Base-by-base conservation (phyloP, 2,888 invertebrate species). In the Lochmaea capreae region DNA sequence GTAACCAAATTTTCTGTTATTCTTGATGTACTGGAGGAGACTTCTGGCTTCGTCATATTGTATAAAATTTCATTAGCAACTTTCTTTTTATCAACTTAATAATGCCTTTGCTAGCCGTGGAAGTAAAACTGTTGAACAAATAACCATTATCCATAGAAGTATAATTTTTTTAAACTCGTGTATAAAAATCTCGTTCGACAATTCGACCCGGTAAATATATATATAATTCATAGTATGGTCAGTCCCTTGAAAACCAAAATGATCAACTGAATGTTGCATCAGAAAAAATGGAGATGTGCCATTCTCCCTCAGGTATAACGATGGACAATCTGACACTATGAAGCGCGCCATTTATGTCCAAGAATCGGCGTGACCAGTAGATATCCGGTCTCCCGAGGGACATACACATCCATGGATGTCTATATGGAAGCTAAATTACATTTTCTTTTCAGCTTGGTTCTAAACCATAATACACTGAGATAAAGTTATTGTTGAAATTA, bases 271-370 rank as follows among this genome's bases (percentile, higher is more conserved):
- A 71, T 65, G 65, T 65, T 71, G 65, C 58, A 71, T 65, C 43
- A 59, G 5, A 58, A 58, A 65, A 58, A 57, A 65, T 42, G 59
- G 65, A 46, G 58, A 46, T 65, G 42, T 54, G 59, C 63, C 63
- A 57, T 68, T 54, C 54, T 73, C 68, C 70, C 74, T 63, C 61
- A 71, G 71, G 74, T 74, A 63, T 39, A 73, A 67, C 70, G 67
- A 58, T n/a, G 66, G 63, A 67, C 78, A 78, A 79, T 81, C 78
- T 76, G 76, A 67, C 67, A 69, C 76, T 65, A 75, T 79, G 79
- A 81, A 78, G 73, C 74, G 71, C 52, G 68, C 77, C 78, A 77
- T 78, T 76, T 78, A 76, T 74, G 76, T 76, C 74, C 66, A 74
- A 73, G 72, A 66, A 58, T 65, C 75, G 66, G 70, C 75, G 67